These are phyloP conservation scores for Anoplopoma fimbria DNA, from an alignment of 2,113 vertebrate genomes.

Conservation along the genomic window DNA sequence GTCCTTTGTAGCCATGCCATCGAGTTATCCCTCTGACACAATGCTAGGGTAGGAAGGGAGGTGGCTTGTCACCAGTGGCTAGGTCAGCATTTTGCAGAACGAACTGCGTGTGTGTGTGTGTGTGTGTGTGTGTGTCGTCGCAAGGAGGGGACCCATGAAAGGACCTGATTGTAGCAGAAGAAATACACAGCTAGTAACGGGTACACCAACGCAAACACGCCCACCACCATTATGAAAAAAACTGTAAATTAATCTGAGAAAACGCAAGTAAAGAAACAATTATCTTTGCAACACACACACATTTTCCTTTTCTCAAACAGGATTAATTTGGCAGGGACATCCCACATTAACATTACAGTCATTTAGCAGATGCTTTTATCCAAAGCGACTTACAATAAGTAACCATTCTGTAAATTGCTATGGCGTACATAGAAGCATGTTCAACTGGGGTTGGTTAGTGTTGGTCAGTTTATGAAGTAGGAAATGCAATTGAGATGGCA, in stretches of 20 bases:
- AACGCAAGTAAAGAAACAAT: neutral
- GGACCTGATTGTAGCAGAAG: constrained; percentile 11
- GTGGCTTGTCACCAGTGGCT: constrained; percentile 65
- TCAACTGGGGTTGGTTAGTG: constrained; percentile 6
- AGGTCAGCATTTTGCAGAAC: constrained; percentile 68
- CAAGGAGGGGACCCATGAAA: constrained; percentile 35
- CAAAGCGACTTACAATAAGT: too few species aligned
- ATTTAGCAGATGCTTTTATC: too few species aligned
- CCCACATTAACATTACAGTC: too few species aligned
- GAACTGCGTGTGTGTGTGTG: constrained; percentile 44
- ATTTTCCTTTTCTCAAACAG: neutral
- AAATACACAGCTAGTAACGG: constrained; percentile 16
- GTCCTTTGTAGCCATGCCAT: constrained; percentile 57
- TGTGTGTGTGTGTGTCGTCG: constrained; percentile 31
- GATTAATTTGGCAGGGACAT: neutral
- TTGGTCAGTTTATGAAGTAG: neutral
- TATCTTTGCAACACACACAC: neutral
- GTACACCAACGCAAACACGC: neutral
- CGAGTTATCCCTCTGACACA: constrained; percentile 55
- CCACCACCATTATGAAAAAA: neutral
- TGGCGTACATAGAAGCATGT: constrained; percentile 13
- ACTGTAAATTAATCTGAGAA: neutral
- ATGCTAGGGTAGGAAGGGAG: constrained; percentile 50
- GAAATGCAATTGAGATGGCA: neutral
- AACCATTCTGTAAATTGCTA: constrained; percentile 33